These are phyloP conservation scores for Zaprionus gabonicus DNA, from an alignment of 1,140 invertebrate species.

Conservation along the genomic window DNA sequence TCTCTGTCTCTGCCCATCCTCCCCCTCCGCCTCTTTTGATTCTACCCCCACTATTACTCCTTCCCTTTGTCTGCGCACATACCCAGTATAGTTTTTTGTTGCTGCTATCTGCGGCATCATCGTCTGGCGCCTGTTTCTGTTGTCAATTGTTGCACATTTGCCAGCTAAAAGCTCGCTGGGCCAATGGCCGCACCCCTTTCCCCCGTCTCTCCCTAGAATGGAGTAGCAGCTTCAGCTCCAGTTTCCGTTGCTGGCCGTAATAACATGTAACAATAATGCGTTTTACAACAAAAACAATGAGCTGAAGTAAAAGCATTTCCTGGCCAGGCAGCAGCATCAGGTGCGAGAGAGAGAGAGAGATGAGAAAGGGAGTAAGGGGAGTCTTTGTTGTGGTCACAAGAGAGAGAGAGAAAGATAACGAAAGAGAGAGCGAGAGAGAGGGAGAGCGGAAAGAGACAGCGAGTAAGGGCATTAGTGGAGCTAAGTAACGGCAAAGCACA, in stretches of 20 bases:
- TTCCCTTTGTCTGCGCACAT: not conserved
- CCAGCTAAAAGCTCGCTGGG: conserved; percentile 51
- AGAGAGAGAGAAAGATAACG: too few species aligned
- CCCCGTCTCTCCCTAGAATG: too few species aligned
- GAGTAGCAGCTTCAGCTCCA: conserved; percentile 47
- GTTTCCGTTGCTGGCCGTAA: conserved; percentile 17
- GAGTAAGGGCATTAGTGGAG: too few species aligned
- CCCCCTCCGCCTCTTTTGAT: conserved; percentile 5
- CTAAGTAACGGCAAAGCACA: too few species aligned
- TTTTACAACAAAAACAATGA: conserved; percentile 32
- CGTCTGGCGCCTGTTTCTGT: conserved; percentile 77
- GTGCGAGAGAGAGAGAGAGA: not conserved
- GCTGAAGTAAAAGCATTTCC: conserved; percentile 26
- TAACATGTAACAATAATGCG: conserved; percentile 34
- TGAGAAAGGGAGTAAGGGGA: not conserved
- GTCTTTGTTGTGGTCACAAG: too few species aligned
- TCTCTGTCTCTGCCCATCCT: conserved; percentile 47
- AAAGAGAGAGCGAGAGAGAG: too few species aligned
- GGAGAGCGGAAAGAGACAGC: too few species aligned
- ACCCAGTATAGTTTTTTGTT: not conserved
- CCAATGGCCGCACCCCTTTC: conserved; percentile 50
- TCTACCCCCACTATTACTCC: not conserved
- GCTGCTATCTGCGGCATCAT: conserved; percentile 57
- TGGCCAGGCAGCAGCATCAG: conserved; percentile 2
- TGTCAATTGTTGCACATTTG: conserved; percentile 81